Evolutionary conservation across 2,113 vertebrate genomes (phyloP).

Genomic region (Elanoides forficatus): DNA sequence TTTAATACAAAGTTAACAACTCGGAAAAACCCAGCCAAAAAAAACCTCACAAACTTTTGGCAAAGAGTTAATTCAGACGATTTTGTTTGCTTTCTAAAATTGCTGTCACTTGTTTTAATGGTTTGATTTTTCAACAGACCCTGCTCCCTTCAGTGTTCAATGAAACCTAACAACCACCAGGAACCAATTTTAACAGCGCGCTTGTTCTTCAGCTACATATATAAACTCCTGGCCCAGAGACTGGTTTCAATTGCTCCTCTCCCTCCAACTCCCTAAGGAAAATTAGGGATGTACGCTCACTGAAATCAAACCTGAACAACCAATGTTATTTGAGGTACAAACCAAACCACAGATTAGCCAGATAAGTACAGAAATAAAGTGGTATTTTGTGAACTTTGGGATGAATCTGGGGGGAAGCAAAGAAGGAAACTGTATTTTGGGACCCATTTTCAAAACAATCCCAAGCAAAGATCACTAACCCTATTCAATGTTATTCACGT

Average conservation of each 20-base stretch:
- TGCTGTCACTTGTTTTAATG: background rate
- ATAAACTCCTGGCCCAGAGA: background rate
- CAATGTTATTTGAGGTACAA: background rate
- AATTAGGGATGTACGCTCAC: background rate
- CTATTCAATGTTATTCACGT: background rate
- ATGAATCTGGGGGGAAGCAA: background rate
- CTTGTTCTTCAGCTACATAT: background rate
- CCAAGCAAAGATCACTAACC: background rate
- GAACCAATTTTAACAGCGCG: background rate
- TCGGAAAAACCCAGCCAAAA: background rate
- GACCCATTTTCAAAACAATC: background rate
- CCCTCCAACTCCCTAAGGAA: background rate
- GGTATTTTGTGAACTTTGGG: background rate
- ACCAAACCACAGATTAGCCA: background rate
- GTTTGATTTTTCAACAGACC: background rate
- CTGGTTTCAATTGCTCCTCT: background rate
- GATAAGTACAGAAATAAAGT: background rate
- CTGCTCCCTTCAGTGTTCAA: background rate
- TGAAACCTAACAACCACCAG: background rate
- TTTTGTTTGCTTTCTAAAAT: background rate
- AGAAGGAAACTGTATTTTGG: background rate
- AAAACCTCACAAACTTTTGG: background rate
- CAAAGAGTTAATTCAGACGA: background rate
- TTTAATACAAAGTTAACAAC: background rate
- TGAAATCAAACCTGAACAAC: background rate